Percentiles rank a stretch among this genome's conserved stretches.
Conservation (phyloP, 64 coral and sea anemone species). For the Hydrozoanthus tunicans region DNA sequence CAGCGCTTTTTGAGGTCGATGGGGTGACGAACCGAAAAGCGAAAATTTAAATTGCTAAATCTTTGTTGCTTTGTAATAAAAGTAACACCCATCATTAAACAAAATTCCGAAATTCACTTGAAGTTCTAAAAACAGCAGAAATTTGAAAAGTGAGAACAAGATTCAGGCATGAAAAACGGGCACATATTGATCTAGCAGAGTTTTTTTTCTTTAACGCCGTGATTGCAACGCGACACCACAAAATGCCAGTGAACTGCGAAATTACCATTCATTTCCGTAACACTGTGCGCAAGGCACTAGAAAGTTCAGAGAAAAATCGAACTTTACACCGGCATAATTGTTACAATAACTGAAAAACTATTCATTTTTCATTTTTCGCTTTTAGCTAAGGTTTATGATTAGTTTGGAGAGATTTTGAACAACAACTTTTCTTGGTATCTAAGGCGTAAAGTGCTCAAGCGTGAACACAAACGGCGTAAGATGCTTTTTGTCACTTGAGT, state of each 20-base stretch:
- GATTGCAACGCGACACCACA: conserved; percentile 40
- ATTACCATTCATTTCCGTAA: conserved; percentile 64
- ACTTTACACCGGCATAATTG: neutral
- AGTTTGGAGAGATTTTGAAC: neutral
- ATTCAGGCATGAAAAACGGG: neutral
- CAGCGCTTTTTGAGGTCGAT: neutral
- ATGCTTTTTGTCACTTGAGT: conserved; percentile 59
- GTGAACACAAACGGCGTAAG: conserved; percentile 45
- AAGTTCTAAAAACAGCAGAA: no score
- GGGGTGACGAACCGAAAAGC: neutral
- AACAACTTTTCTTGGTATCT: conserved; percentile 19
- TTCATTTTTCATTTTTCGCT: neutral
- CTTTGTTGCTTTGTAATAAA: conserved; percentile 1
- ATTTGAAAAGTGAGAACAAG: neutral
- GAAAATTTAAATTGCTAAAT: conserved; percentile 61
- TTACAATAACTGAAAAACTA: neutral
- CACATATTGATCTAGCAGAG: neutral
- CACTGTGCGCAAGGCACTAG: conserved; percentile 51
- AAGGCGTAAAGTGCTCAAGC: conserved; percentile 21
- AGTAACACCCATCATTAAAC: neutral
- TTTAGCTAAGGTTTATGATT: neutral
- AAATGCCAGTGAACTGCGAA: conserved; percentile 43
- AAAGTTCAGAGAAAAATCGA: conserved; percentile 13
- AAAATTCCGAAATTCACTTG: neutral
- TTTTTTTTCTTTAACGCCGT: neutral